Conservation (phyloP, 2,888 invertebrate species). For the Saturnia japonica region DNA sequence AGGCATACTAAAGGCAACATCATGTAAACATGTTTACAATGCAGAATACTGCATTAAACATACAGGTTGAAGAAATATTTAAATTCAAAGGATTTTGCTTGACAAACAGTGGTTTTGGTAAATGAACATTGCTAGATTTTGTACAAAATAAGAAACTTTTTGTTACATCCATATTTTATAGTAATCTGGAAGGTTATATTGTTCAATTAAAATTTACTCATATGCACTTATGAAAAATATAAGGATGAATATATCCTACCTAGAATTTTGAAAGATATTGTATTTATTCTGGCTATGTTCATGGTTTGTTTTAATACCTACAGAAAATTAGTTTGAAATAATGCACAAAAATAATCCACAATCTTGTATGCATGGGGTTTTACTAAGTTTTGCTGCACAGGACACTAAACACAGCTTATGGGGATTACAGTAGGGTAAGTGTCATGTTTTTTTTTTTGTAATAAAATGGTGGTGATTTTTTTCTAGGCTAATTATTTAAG, state of each 20-base stretch:
- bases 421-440: neutral
- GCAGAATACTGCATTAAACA: conserved; percentile 93
- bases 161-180: neutral
- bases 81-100: neutral
- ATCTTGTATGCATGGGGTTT: conserved; percentile 1
- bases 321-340: neutral
- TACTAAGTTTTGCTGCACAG: conserved; percentile 4
- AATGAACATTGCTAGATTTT: conserved; percentile 1
- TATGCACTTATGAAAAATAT: neutral
- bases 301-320: neutral
- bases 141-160: neutral
- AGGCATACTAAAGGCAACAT: conserved; percentile 80
- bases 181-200: neutral
- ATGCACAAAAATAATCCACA: conserved; percentile 1
- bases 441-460: neutral
- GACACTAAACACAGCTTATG: neutral
- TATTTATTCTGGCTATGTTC: conserved; percentile 6
- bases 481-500: neutral
- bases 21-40: conserved; percentile 88
- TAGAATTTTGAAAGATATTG: neutral
- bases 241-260: neutral
- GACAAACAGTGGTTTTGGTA: neutral
- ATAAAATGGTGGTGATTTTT: neutral
- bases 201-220: neutral
- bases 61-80: conserved; percentile 72